These are phyloP conservation scores for Catharus minimus DNA, from an alignment of 2,113 vertebrate genomes.

Conservation along the genomic window DNA sequence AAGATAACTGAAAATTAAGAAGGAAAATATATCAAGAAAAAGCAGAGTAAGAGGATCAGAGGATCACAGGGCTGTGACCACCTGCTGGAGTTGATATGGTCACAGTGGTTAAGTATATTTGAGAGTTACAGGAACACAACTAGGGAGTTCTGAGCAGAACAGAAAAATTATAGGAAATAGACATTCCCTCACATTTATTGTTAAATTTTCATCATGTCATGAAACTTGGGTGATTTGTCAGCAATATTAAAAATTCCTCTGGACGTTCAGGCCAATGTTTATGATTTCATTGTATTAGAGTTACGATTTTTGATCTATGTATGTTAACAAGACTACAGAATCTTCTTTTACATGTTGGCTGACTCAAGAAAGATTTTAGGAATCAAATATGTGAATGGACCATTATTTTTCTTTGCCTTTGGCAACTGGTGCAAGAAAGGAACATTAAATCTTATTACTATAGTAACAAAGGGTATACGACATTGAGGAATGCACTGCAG, in stretches of 20 bases:
- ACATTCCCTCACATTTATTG: background rate
- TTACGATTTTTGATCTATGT: background rate
- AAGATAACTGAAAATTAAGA: background rate
- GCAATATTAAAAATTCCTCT: no score
- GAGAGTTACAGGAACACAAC: background rate
- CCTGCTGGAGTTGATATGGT: background rate
- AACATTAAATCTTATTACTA: background rate
- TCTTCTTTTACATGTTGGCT: background rate
- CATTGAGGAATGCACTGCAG: background rate
- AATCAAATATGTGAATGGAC: background rate
- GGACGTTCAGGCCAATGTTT: background rate
- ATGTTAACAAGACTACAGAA: background rate
- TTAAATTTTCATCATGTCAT: fast-evolving
- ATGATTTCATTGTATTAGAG: background rate
- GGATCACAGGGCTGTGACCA: background rate
- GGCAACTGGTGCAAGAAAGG: background rate
- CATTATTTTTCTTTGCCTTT: background rate
- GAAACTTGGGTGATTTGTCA: background rate
- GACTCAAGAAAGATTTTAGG: background rate
- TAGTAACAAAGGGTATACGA: background rate
- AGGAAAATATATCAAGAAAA: background rate
- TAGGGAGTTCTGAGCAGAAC: background rate
- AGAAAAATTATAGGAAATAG: background rate
- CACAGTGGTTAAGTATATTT: background rate
- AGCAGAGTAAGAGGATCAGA: background rate